Percentiles rank a stretch among this genome's conserved stretches.
These are phyloP conservation scores for Ammodytes dubius DNA, from an alignment of 2,113 vertebrate genomes.

Conservation along the genomic window DNA sequence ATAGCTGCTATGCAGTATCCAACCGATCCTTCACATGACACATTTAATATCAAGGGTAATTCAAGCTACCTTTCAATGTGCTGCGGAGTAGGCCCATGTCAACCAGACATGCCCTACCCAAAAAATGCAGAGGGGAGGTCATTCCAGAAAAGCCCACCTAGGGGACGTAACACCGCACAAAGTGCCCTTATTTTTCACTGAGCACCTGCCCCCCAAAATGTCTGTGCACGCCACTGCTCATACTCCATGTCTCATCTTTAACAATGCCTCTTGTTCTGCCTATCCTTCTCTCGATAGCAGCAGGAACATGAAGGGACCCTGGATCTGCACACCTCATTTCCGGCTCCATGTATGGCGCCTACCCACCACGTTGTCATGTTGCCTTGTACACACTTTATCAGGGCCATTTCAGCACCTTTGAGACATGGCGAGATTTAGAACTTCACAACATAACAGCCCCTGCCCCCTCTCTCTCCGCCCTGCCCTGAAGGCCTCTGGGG, in stretches of 20 bases:
- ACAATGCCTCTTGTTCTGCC: slow-evolving; percentile 59
- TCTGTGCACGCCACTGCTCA: too few species aligned
- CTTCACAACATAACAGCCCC: slow-evolving; percentile 42
- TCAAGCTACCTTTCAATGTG: too few species aligned
- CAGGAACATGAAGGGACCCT: slow-evolving; percentile 40
- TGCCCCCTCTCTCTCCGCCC: not conserved
- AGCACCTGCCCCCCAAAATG: too few species aligned
- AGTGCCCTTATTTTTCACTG: too few species aligned
- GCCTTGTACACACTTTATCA: slow-evolving; percentile 64
- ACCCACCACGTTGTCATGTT: slow-evolving; percentile 64
- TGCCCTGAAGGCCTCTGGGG: slow-evolving; percentile 36
- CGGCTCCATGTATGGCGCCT: slow-evolving; percentile 46
- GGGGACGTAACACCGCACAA: too few species aligned
- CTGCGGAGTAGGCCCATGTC: too few species aligned
- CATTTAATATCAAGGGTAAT: too few species aligned
- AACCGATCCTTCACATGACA: too few species aligned
- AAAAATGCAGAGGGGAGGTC: too few species aligned
- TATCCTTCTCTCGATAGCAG: slow-evolving; percentile 6
- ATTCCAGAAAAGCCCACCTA: too few species aligned
- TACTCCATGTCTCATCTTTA: slow-evolving; percentile 64
- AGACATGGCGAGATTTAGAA: slow-evolving; percentile 32
- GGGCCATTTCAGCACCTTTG: slow-evolving; percentile 48
- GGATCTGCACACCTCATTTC: slow-evolving; percentile 42
- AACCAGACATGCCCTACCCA: too few species aligned
- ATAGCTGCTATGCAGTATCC: too few species aligned